These are phyloP conservation scores for Rhinoderma darwinii DNA, from an alignment of 2,113 vertebrate genomes.

Conservation along the genomic window DNA sequence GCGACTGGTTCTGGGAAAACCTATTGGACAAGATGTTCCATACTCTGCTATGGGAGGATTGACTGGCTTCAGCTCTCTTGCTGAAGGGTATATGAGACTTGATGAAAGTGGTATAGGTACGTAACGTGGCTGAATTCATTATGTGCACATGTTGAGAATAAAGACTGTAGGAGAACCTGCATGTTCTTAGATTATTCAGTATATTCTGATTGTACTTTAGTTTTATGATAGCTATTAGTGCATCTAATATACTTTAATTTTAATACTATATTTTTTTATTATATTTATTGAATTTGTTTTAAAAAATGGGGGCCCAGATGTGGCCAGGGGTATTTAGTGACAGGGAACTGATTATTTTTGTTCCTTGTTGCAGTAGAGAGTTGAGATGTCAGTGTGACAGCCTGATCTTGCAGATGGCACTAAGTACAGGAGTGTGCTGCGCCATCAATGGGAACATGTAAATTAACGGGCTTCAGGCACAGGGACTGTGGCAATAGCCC, in stretches of 20 bases:
- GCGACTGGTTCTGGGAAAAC: conserved; percentile 77
- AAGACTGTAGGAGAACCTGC: not conserved
- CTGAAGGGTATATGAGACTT: conserved; percentile 84
- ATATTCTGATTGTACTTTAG: not conserved
- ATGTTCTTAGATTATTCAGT: not conserved
- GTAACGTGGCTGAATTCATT: conserved; percentile 50
- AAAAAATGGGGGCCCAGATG: not conserved
- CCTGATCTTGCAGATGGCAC: not conserved
- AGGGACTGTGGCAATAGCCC: too few species aligned
- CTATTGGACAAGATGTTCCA: conserved; percentile 81
- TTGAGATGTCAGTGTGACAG: too few species aligned
- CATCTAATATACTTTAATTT: conserved; percentile 52
- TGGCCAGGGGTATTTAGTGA: not conserved
- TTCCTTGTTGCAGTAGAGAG: too few species aligned
- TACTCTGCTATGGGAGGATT: conserved; percentile 90
- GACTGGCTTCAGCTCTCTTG: conserved; percentile 87
- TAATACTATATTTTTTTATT: conserved; percentile 54
- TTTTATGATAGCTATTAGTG: not conserved
- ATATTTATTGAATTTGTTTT: not conserved
- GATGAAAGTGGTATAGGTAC: conserved; percentile 79
- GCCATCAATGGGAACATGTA: too few species aligned
- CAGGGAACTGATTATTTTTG: too few species aligned
- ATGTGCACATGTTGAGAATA: not conserved
- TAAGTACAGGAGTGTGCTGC: too few species aligned
- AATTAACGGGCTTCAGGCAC: too few species aligned